These are phyloP conservation scores for Elmis aenea DNA, from an alignment of 2,888 invertebrate genomes.

Conservation along the genomic window DNA sequence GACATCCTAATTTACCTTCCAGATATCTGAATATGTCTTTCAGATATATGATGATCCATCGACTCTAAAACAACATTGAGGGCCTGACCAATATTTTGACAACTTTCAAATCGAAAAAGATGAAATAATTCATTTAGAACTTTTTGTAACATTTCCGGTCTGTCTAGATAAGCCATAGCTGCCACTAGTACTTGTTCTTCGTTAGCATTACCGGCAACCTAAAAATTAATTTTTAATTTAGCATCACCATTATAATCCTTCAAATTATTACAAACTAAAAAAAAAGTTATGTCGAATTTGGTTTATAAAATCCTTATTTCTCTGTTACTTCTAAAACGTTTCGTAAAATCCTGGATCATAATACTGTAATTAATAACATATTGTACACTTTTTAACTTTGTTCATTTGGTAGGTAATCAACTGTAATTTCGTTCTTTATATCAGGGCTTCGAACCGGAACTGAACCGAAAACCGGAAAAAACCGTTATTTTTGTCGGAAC, in stretches of 20 bases:
- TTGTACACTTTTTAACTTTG: too few species aligned
- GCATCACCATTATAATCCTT: background rate
- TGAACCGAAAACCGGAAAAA: too few species aligned
- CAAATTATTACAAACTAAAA: too few species aligned
- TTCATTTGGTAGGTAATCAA: too few species aligned
- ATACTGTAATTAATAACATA: too few species aligned
- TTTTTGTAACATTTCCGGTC: constrained; percentile 74
- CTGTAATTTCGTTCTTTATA: too few species aligned
- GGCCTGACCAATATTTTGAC: constrained; percentile 68
- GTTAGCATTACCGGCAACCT: constrained; percentile 89
- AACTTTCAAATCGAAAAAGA: constrained; percentile 77
- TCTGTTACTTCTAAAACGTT: too few species aligned
- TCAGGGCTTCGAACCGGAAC: too few species aligned
- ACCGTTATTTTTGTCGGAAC: too few species aligned
- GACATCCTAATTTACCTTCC: constrained; percentile 59
- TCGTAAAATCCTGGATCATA: too few species aligned
- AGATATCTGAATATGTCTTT: constrained; percentile 89
- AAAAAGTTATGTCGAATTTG: too few species aligned
- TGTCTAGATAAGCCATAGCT: constrained; percentile 75
- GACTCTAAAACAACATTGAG: constrained; percentile 79
- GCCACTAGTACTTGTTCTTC: constrained; percentile 87
- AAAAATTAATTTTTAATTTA: constrained; percentile 22
- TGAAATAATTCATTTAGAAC: constrained; percentile 90
- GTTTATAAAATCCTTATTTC: too few species aligned
- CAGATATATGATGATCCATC: constrained; percentile 81